Percentiles rank a stretch among this genome's conserved stretches.
These are phyloP conservation scores for Sakesphorus luctuosus DNA, from an alignment of 2,113 vertebrate species.

Conservation along the genomic window DNA sequence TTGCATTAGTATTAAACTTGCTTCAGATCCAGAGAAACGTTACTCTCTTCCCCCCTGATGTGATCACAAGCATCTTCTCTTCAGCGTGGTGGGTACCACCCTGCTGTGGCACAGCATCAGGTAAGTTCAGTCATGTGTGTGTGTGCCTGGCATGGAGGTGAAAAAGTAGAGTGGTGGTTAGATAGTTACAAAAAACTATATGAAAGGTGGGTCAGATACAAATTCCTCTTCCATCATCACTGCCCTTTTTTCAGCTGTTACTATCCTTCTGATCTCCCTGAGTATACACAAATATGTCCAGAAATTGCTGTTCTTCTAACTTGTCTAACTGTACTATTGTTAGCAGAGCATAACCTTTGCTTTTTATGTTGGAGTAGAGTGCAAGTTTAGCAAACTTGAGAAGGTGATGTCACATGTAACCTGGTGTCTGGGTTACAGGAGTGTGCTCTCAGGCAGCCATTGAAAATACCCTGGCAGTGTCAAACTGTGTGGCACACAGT, in stretches of 20 bases:
- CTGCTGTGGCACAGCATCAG: slow-evolving; percentile 92
- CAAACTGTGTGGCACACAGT: not conserved
- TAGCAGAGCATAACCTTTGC: not conserved
- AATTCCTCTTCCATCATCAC: not conserved
- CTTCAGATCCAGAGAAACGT: slow-evolving; percentile 96
- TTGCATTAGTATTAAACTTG: slow-evolving; percentile 92
- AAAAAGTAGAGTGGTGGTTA: not conserved
- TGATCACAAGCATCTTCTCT: slow-evolving; percentile 93
- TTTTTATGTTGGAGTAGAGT: not conserved
- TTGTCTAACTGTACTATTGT: not conserved
- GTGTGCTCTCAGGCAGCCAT: not conserved
- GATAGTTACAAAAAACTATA: not conserved
- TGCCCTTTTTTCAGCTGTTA: not conserved
- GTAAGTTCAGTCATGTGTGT: slow-evolving; percentile 68
- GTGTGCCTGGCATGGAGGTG: not conserved
- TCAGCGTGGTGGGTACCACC: slow-evolving; percentile 96
- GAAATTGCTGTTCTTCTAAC: not conserved
- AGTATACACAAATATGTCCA: not conserved
- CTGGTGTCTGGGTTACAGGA: not conserved
- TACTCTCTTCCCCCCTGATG: slow-evolving; percentile 95
- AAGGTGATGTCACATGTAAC: not conserved
- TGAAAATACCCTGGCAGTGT: not conserved
- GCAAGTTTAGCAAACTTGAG: not conserved
- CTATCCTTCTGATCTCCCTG: fast-evolving
- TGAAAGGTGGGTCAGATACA: not conserved